These are phyloP conservation scores for Nannospalax galili DNA, from an alignment of 2,113 vertebrate species.

Conservation along the genomic window DNA sequence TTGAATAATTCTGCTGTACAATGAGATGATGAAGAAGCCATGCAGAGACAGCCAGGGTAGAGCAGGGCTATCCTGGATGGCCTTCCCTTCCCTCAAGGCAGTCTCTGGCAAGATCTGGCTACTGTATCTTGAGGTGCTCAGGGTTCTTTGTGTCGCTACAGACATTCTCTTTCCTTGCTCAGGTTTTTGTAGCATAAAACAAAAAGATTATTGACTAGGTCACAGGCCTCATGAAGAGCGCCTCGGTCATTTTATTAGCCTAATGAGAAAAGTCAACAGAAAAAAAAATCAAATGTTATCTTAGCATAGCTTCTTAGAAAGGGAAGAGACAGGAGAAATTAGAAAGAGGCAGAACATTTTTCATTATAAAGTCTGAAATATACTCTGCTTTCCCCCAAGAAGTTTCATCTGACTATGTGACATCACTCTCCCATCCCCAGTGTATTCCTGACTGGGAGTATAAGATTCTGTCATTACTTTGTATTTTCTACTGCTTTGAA, in stretches of 20 bases:
- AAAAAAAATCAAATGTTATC: background rate
- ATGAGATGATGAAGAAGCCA: background rate
- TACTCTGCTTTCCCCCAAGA: constrained; percentile 3
- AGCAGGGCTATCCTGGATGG: background rate
- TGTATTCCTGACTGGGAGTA: background rate
- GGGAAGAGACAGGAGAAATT: background rate
- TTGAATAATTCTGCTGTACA: background rate
- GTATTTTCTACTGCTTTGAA: background rate
- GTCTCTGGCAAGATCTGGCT: background rate
- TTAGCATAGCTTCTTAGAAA: background rate
- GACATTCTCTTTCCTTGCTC: background rate
- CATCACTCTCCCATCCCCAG: background rate
- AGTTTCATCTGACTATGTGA: background rate
- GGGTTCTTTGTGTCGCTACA: too few relatives aligned
- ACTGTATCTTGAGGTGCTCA: background rate
- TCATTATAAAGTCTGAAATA: background rate
- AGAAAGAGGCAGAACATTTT: background rate
- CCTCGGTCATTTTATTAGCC: background rate
- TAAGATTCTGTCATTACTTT: background rate
- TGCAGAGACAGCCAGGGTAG: background rate
- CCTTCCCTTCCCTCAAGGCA: background rate
- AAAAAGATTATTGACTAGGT: background rate
- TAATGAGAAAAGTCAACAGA: background rate
- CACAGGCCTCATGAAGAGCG: background rate
- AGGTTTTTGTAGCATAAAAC: constrained; percentile 3